Evolutionary conservation across 2,797 vertebrate genomes (phyloP), one percentile per base, ranked within the genome.

Genomic region (Microcaecilia unicolor): DNA sequence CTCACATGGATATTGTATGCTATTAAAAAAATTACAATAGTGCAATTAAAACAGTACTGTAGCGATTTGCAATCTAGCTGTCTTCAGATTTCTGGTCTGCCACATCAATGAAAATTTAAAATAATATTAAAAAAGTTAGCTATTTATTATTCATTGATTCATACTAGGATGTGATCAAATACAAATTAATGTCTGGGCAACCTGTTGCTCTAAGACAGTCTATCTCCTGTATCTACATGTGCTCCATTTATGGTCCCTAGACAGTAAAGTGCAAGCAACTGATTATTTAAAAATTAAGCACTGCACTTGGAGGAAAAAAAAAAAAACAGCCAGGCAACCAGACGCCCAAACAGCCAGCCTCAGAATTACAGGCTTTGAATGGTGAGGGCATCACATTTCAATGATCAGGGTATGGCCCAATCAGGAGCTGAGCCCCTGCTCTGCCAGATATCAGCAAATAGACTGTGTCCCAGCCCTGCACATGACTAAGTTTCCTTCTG

Each of bases 401-500:
- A 80, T 77, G 81, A 80, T 74, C 61, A 58, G 70, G 78, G 76
- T 55, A 49, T 34, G 20, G 61, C 46, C 89, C 88, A 91, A 92
- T 90, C 79, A 69, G 64, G 46, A 22, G 10, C 12, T 22, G 16
- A 22, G 18, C 56, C 80, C 67, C 52, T 49, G 35, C 50, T 72
- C 67, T 77, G 72, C 52, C 54, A 34, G 51, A 34, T 39, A 38
- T 23, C 42, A 71, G 67, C 92, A 83, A 93, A 95, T 93, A 63
- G 42, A 58, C 44, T 51, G 58, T 38, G 49, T 44, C 45, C 55
- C 49, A 44, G 31, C 41, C 12, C 40, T 57, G 74, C 92, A 90
- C 87, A 76, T 93, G 90, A 94, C 84, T 67, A 48, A 80, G 55
- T 76, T 83, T 82, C 79, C 81, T 76, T 78, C 88, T 86, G 89